Evolutionary conservation across 2,113 vertebrate species (phyloP), one percentile per base, ranked within the genome.

Genomic region (Corvus cornix): DNA sequence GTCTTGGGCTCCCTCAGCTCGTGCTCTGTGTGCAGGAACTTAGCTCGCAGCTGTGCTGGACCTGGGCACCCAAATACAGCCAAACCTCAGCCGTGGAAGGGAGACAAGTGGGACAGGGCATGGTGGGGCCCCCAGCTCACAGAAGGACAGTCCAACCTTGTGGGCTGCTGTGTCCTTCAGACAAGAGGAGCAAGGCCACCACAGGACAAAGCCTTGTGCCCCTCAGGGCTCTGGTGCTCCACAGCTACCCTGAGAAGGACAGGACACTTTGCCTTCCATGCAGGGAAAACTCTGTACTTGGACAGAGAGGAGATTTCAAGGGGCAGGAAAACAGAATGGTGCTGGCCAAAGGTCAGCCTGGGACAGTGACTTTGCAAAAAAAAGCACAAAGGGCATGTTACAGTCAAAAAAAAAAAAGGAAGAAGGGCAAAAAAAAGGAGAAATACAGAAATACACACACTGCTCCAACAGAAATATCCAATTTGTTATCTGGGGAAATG

Each of bases 1-100:
- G 98, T 73, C 79, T 87, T 92, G 0, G 98, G 94, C 68, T 98
- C 98, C 95, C 99, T 98, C 37, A 31, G 87, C 76, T 95, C 91
- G 66, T 85, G 85, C 48, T 91, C 86, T 0, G 95, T 73, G 85
- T 97, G 97, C 92, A 98, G 72, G 52, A 97, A 96, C 55, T 95
- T 67, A 37, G 93, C 69, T 31, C 97, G 94, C 66, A 98, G 96
- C 91, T 97, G 95, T 0, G 94, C 93, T 20, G 98, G 97, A 46
- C 98, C 99, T 99, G 87, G 43, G 44, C 76, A 79, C 31, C 80
- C 79, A 66, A 49, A 28, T 39, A 4, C 39, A 95, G 74, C 7
- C 74, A 58, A n/a, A 87, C 9, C 26, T 52, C 43, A 91, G 84
- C 8, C 11, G 22, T 52, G 43, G 27, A 13, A 73, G 5, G 16